Conservation (phyloP, 2,113 vertebrate species). For the Rhizomys pruinosus region DNA sequence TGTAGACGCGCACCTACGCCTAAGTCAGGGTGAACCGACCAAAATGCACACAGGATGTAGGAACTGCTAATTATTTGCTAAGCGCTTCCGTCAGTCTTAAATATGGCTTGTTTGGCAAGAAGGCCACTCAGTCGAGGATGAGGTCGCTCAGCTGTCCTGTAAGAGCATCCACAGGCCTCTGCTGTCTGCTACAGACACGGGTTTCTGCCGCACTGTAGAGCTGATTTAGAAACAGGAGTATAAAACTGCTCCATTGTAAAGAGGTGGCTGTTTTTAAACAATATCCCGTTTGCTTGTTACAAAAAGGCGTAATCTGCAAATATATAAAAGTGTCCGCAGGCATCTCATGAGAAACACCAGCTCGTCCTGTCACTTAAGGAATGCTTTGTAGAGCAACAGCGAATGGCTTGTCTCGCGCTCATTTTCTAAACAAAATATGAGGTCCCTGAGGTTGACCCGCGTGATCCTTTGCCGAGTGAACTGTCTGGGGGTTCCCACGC, state of each 20-base stretch:
- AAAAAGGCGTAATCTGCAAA: slow-evolving; percentile 91
- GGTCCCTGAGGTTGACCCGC: slow-evolving; percentile 97
- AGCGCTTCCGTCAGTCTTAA: slow-evolving; percentile 88
- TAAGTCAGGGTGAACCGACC: slow-evolving; percentile 81
- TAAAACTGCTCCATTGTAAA: slow-evolving; percentile 90
- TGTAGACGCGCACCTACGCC: slow-evolving; percentile 84
- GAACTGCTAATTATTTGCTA: slow-evolving; percentile 89
- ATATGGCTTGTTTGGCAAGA: slow-evolving; percentile 95
- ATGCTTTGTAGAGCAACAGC: slow-evolving; percentile 94
- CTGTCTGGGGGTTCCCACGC: slow-evolving; percentile 91
- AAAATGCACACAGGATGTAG: slow-evolving; percentile 83
- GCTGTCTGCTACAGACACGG: slow-evolving; percentile 85
- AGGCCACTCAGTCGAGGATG: slow-evolving; percentile 93
- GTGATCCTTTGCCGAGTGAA: slow-evolving; percentile 96
- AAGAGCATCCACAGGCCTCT: slow-evolving; percentile 87
- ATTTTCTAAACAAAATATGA: slow-evolving; percentile 97
- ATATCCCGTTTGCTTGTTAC: slow-evolving; percentile 89
- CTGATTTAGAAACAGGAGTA: slow-evolving; percentile 90
- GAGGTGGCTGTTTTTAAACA: slow-evolving; percentile 89
- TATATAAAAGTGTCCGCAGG: slow-evolving; percentile 88
- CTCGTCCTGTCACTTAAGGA: slow-evolving; percentile 92
- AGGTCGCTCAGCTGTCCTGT: slow-evolving; percentile 87
- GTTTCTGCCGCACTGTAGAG: slow-evolving; percentile 84
- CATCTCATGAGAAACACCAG: slow-evolving; percentile 85
- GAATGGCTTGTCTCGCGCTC: slow-evolving; percentile 94